These are phyloP conservation scores for Pararge aegeria DNA, from an alignment of 1,140 invertebrate genomes.

Conservation along the genomic window DNA sequence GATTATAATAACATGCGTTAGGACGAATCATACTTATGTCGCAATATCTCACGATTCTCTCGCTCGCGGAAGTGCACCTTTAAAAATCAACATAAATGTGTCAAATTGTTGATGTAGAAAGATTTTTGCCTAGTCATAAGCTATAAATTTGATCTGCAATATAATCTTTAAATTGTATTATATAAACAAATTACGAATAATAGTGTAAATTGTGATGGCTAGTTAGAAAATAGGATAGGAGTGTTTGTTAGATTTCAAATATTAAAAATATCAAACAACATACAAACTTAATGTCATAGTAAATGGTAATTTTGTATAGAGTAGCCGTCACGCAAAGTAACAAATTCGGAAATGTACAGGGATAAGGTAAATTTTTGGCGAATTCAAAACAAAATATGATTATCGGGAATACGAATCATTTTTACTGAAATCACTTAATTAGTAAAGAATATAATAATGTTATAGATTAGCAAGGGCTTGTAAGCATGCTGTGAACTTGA, in stretches of 20 bases:
- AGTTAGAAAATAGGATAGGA: conserved; percentile 45
- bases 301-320: conserved; percentile 24
- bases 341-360: conserved; percentile 79
- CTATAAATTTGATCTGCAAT: conserved; percentile 69
- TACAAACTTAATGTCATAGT: conserved; percentile 1
- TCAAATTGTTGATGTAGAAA: conserved; percentile 37
- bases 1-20: no score
- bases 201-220: conserved; percentile 67
- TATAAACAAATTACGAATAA: conserved; percentile 54
- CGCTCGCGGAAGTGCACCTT: no score
- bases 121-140: conserved; percentile 77
- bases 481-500: conserved; percentile 62
- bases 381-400: conserved; percentile 35
- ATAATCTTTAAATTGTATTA: conserved; percentile 65
- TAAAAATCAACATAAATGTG: conserved; percentile 19
- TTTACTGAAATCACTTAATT: conserved; percentile 29
- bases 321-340: conserved; percentile 53
- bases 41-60: no score
- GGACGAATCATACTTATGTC: no score
- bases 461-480: conserved; percentile 55
- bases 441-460: conserved; percentile 30
- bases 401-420: conserved; percentile 19
- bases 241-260: conserved; percentile 41
- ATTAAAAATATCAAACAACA: conserved; percentile 30
- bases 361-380: conserved; percentile 58